Evolutionary conservation across 2,797 vertebrate genomes (phyloP).

Genomic region (Lophotriccus pileatus): DNA sequence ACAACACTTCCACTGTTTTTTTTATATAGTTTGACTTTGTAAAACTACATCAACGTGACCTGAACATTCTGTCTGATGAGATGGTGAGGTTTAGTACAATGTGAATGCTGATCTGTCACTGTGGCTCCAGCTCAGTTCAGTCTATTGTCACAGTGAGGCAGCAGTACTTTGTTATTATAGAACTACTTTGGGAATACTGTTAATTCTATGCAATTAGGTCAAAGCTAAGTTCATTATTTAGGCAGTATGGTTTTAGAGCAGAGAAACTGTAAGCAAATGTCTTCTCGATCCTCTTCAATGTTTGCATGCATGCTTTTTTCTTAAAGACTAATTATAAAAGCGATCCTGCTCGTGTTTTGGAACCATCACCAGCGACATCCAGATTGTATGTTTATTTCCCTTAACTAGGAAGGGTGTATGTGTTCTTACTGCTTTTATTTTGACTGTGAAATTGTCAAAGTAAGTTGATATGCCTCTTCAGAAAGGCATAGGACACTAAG

Average conservation of each 20-base stretch:
- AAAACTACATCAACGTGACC: not conserved
- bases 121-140: not conserved
- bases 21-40: not conserved
- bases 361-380: not conserved
- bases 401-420: not conserved
- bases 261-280: not conserved
- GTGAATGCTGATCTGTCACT: not conserved
- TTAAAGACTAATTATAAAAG: not conserved
- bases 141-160: fast-evolving
- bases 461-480: not conserved
- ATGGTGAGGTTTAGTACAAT: not conserved
- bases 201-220: not conserved
- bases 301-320: not conserved
- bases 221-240: not conserved
- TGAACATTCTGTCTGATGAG: not conserved
- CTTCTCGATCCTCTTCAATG: not conserved
- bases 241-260: not conserved
- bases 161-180: not conserved
- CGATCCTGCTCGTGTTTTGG: not conserved
- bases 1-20: fast-evolving
- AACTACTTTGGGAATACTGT: not conserved
- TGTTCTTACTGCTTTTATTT: not conserved
- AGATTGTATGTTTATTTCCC: not conserved
- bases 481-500: not conserved
- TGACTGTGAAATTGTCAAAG: not conserved